These are phyloP conservation scores for Steatornis caripensis DNA, from an alignment of 2,113 vertebrate genomes.

Conservation along the genomic window DNA sequence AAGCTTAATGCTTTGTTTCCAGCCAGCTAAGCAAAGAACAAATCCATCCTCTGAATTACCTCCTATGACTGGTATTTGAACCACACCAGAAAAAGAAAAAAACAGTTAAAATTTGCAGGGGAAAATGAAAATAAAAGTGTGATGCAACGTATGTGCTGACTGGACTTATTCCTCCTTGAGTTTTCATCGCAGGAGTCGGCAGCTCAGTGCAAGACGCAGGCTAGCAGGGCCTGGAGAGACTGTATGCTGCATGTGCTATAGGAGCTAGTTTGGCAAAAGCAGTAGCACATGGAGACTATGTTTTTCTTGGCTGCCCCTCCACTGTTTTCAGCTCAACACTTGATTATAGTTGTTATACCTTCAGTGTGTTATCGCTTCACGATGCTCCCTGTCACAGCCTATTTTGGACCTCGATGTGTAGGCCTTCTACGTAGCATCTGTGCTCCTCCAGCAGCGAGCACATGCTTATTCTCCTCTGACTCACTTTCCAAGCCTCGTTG, in stretches of 20 bases:
- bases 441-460: not conserved
- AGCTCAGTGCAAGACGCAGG: not conserved
- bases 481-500: not conserved
- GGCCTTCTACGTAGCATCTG: not conserved
- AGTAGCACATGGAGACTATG: not conserved
- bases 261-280: not conserved
- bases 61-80: constrained; percentile 14
- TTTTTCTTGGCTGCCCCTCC: not conserved
- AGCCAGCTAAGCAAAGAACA: not conserved
- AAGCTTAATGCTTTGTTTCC: not conserved
- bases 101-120: not conserved
- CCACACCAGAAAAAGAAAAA: not conserved
- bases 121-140: not conserved
- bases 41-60: not conserved
- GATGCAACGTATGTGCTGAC: not conserved
- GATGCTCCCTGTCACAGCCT: not conserved
- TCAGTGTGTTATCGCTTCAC: not conserved
- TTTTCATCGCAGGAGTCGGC: not conserved
- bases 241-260: not conserved
- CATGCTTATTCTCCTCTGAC: not conserved
- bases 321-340: not conserved
- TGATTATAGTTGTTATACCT: not conserved
- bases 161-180: not conserved
- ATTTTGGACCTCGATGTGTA: accelerated
- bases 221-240: not conserved